Conservation (phyloP, 2,797 vertebrate genomes). For the Urophycis tenuis region DNA sequence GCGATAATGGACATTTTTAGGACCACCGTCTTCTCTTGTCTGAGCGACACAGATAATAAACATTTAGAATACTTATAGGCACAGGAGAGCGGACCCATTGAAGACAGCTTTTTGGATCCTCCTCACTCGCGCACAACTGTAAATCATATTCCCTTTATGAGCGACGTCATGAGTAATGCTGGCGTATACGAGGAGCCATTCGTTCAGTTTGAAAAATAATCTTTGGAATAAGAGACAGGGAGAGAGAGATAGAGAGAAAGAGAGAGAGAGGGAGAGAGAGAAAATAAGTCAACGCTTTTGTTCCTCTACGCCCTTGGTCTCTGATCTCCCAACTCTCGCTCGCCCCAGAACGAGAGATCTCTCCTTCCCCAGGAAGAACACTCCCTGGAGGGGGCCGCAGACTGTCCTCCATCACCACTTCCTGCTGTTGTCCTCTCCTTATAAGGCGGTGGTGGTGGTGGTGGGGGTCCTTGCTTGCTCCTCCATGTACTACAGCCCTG, state of each 20-base stretch:
- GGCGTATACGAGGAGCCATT: constrained; percentile 17
- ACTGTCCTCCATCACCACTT: constrained; percentile 33
- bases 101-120: constrained; percentile 27
- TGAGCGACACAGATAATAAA: not conserved
- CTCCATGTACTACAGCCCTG: not conserved
- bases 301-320: constrained; percentile 30
- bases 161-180: constrained; percentile 21
- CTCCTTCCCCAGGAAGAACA: constrained; percentile 26
- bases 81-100: not conserved
- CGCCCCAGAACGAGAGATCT: constrained; percentile 25
- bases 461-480: not conserved
- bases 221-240: constrained; percentile 15
- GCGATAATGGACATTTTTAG: not conserved
- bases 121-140: not conserved
- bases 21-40: not conserved
- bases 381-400: constrained; percentile 23
- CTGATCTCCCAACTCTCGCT: constrained; percentile 28
- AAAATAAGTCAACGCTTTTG: constrained; percentile 16
- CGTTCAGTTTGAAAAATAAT: constrained; percentile 30
- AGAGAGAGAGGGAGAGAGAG: too few relatives aligned
- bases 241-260: too few relatives aligned
- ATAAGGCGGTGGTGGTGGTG: not conserved
- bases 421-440: constrained; percentile 4
- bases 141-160: constrained; percentile 24
- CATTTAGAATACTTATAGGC: not conserved